A percentile compares a stretch with the other conserved stretches of the same genome.
phyloP scores from a whole-genome alignment of 92 coral and sea anemone genomes.

The Actinernus sp. region DNA sequence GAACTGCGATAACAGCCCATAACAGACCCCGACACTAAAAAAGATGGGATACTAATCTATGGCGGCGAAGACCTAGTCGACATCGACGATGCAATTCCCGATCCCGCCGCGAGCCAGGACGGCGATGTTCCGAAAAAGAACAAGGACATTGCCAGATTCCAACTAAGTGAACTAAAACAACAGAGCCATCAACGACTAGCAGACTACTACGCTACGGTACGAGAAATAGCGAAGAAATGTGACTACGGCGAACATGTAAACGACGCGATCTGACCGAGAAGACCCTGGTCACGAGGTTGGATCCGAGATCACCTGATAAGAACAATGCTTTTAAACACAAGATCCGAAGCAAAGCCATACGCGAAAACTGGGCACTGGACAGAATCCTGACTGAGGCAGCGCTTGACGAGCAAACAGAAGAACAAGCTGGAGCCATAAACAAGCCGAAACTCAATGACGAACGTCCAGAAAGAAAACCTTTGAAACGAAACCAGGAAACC shows the following conservation, averaged over 20 bases:
- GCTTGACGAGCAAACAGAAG: slow-evolving; percentile 21
- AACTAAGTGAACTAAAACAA: slow-evolving; percentile 8
- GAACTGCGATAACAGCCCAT: too few relatives aligned
- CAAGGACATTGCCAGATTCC: too few relatives aligned
- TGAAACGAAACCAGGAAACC: slow-evolving; percentile 7
- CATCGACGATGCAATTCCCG: too few relatives aligned
- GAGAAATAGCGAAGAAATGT: slow-evolving; percentile 48
- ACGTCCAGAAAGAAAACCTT: slow-evolving; percentile 3
- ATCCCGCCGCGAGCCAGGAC: too few relatives aligned
- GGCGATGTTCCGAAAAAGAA: too few relatives aligned
- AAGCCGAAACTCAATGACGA: slow-evolving; percentile 11
- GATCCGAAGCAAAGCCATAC: slow-evolving; percentile 17
- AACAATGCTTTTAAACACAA: slow-evolving; percentile 3
- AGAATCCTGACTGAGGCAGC: slow-evolving; percentile 24
- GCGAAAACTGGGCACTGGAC: slow-evolving; percentile 17
- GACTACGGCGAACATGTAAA: not conserved
- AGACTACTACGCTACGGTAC: slow-evolving; percentile 18
- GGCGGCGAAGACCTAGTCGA: too few relatives aligned
- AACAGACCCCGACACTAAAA: too few relatives aligned
- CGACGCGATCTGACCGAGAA: too few relatives aligned
- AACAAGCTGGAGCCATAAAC: slow-evolving; percentile 16
- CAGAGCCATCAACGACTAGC: slow-evolving; percentile 18
- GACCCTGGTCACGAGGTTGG: too few relatives aligned
- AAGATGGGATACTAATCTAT: too few relatives aligned
- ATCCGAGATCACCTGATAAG: not conserved